A percentile compares a stretch with the other conserved stretches of the same genome.
phyloP scores from a whole-genome alignment of 2,113 vertebrate genomes.

The Microtus oregoni region DNA sequence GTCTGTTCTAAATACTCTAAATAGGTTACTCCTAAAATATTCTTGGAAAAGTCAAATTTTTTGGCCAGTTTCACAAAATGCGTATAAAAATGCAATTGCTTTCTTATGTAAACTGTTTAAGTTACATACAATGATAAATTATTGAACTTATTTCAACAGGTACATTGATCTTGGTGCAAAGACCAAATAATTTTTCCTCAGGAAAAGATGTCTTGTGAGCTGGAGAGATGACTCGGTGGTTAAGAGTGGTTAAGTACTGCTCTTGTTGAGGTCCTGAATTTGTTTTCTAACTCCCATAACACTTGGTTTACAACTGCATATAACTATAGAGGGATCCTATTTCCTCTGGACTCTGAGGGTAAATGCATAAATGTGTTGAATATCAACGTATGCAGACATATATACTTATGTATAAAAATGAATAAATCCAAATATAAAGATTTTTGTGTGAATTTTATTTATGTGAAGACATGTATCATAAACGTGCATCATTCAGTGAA shows the following conservation, averaged over 20 bases:
- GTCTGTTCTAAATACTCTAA: background rate
- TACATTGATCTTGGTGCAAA: background rate
- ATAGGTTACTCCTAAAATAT: background rate
- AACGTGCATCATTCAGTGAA: background rate
- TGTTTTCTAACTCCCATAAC: background rate
- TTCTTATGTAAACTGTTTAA: background rate
- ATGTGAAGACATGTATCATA: background rate
- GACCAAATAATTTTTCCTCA: background rate
- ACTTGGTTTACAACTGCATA: no score
- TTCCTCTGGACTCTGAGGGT: background rate
- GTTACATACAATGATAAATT: slow-evolving; percentile 22
- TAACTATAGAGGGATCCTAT: background rate
- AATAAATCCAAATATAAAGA: background rate
- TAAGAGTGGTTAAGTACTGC: background rate
- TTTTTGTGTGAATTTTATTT: background rate
- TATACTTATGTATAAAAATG: background rate
- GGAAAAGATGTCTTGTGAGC: background rate
- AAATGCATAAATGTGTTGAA: background rate
- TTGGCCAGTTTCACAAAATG: background rate
- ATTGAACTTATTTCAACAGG: slow-evolving; percentile 4
- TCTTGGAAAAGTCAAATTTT: background rate
- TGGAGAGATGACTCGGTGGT: background rate
- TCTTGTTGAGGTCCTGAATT: background rate
- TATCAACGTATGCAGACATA: background rate
- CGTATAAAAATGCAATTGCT: background rate